phyloP scores from a whole-genome alignment of 2,888 invertebrate genomes.

The Actias luna region DNA sequence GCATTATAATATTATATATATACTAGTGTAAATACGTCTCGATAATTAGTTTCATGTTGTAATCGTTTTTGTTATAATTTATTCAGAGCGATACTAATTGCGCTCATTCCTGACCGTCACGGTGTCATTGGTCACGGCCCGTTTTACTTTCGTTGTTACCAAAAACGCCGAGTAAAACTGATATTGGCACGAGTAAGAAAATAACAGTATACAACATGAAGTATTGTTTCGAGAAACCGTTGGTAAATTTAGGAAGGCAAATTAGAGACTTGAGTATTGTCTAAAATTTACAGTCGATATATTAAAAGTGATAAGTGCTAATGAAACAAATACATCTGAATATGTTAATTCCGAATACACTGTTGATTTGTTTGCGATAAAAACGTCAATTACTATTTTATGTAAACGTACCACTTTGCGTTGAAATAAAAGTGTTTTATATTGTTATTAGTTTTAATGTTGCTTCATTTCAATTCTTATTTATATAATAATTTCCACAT shows the following conservation, averaged over 20 bases:
- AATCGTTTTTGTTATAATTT: neutral
- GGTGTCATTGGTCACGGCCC: neutral
- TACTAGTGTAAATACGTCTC: neutral
- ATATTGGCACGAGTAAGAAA: neutral
- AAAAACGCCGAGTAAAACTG: neutral
- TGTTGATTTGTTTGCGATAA: no score
- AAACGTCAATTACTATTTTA: no score
- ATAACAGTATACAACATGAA: neutral
- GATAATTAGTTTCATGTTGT: neutral
- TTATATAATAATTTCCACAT: no score
- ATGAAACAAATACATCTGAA: no score
- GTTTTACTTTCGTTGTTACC: neutral
- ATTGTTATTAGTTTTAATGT: no score
- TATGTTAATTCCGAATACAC: no score
- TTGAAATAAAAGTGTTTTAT: no score
- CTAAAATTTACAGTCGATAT: no score
- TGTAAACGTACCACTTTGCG: no score
- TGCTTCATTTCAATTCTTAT: no score
- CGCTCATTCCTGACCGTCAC: neutral
- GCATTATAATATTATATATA: neutral
- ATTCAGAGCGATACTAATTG: neutral
- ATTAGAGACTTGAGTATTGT: neutral
- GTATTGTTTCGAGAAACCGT: neutral
- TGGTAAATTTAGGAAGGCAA: neutral
- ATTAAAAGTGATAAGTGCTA: no score